A percentile compares a stretch with the other conserved stretches of the same genome.
phyloP scores from a whole-genome alignment of 2,797 vertebrate species.

The Sciurus vulgaris region DNA sequence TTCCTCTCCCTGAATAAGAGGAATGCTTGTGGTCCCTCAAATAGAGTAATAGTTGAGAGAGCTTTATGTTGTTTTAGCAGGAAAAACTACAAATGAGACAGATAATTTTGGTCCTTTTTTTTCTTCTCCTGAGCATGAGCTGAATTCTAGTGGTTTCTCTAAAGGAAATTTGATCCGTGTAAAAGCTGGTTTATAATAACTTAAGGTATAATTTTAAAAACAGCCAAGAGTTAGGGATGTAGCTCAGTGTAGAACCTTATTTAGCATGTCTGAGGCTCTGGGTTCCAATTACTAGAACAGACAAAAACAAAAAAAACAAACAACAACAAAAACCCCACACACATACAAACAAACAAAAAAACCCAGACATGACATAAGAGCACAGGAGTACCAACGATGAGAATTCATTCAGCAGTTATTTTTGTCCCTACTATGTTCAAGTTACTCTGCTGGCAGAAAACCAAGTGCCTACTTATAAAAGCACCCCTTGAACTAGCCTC shows the following conservation, averaged over 20 bases:
- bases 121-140: background rate
- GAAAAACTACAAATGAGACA: constrained; percentile 28
- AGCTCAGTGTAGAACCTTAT: background rate
- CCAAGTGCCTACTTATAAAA: constrained; percentile 30
- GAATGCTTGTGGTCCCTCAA: constrained; percentile 10
- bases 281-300: background rate
- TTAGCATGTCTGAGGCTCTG: background rate
- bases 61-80: background rate
- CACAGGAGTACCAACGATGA: background rate
- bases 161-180: constrained; percentile 51
- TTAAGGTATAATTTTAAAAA: constrained; percentile 47
- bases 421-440: constrained; percentile 35
- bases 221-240: background rate
- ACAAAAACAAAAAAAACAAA: background rate
- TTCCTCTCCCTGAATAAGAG: constrained; percentile 40
- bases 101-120: background rate
- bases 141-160: constrained; percentile 12
- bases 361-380: constrained; percentile 6
- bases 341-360: background rate
- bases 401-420: constrained; percentile 20
- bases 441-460: background rate
- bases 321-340: background rate
- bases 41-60: background rate
- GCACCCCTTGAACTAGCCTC: background rate
- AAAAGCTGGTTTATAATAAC: constrained; percentile 10